These are phyloP conservation scores for Miltochrista miniata DNA, from an alignment of 2,888 invertebrate species.

Conservation along the genomic window DNA sequence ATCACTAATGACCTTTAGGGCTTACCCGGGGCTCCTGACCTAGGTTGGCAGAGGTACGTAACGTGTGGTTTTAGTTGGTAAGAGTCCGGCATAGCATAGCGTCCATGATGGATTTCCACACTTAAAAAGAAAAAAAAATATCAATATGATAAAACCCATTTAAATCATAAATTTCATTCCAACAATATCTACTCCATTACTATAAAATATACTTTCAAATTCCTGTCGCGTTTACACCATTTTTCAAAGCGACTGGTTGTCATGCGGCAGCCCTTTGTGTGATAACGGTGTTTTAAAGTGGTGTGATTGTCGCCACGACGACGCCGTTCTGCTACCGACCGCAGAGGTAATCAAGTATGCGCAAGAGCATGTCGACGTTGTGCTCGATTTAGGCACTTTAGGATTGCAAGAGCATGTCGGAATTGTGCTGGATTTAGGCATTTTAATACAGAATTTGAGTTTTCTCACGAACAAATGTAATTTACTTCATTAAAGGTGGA, in stretches of 20 bases:
- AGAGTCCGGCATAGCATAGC: too few relatives aligned
- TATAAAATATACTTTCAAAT: neutral
- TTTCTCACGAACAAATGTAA: neutral
- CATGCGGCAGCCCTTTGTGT: neutral
- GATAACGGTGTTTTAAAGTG: slow-evolving; percentile 6
- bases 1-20: too few relatives aligned
- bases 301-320: neutral
- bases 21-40: too few relatives aligned
- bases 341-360: neutral
- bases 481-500: too few relatives aligned
- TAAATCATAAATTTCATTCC: neutral
- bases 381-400: neutral
- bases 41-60: too few relatives aligned
- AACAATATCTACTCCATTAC: neutral
- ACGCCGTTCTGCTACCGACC: neutral
- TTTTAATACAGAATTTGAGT: neutral
- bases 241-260: neutral
- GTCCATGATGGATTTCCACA: too few relatives aligned
- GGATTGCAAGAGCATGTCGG: neutral
- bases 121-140: too few relatives aligned
- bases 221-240: neutral
- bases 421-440: neutral
- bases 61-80: too few relatives aligned
- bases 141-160: neutral
- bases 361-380: neutral